Conservation (phyloP, 2,888 invertebrate species). For the Aethes cnicana region DNA sequence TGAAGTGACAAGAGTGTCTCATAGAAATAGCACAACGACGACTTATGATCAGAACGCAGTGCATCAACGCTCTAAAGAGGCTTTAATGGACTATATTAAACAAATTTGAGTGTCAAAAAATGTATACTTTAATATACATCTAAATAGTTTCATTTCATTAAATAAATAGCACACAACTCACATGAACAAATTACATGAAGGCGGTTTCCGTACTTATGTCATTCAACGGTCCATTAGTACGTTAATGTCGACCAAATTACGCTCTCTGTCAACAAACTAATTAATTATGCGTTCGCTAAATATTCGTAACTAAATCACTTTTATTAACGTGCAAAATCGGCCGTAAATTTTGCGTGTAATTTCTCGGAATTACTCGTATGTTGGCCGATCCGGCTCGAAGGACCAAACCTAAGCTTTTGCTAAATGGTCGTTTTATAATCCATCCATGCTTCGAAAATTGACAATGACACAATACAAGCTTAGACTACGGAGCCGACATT, state of each 20-base stretch:
- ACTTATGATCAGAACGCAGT: too few relatives aligned
- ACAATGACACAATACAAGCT: not conserved
- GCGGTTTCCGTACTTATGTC: slow-evolving; percentile 37
- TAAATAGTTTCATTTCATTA: not conserved
- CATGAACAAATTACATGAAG: not conserved
- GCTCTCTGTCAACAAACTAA: slow-evolving; percentile 38
- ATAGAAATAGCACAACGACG: too few relatives aligned
- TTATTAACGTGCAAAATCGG: slow-evolving; percentile 22
- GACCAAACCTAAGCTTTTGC: not conserved
- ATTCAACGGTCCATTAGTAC: slow-evolving; percentile 37
- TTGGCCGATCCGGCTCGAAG: not conserved
- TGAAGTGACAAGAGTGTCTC: too few relatives aligned
- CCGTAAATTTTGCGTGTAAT: slow-evolving; percentile 9
- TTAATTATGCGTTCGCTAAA: slow-evolving; percentile 30
- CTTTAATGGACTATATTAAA: too few relatives aligned
- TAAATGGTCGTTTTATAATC: not conserved
- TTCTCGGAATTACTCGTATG: slow-evolving; percentile 1
- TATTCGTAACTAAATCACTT: slow-evolving; percentile 21
- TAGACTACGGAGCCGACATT: too few relatives aligned
- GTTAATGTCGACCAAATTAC: slow-evolving; percentile 39
- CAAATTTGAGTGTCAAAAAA: too few relatives aligned
- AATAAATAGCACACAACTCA: not conserved
- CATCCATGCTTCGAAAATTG: not conserved
- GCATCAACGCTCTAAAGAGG: too few relatives aligned
- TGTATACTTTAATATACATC: too few relatives aligned